Conservation (phyloP, 2,113 vertebrate species). For the Cariama cristata region DNA sequence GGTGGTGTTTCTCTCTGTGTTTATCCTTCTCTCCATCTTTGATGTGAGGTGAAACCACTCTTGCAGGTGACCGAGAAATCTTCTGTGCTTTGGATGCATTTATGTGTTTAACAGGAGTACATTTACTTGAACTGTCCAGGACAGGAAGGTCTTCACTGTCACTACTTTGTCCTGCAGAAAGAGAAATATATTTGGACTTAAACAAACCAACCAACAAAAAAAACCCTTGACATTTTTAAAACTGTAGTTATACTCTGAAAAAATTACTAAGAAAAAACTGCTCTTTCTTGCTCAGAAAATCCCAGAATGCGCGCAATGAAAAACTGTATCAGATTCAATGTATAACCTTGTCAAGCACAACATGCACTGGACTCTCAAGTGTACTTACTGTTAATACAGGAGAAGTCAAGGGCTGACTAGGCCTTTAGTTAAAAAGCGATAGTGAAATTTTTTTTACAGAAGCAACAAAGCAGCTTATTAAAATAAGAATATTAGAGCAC, state of each 20-base stretch:
- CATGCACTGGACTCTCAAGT: background rate
- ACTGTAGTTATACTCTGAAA: background rate
- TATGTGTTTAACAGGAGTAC: slow-evolving; percentile 85
- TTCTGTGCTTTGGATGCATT: slow-evolving; percentile 86
- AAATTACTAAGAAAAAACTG: background rate
- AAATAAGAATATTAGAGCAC: background rate
- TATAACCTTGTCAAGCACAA: background rate
- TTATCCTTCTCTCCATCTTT: slow-evolving; percentile 88
- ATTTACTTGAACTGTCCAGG: slow-evolving; percentile 84
- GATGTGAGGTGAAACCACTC: slow-evolving; percentile 81
- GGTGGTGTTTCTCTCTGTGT: slow-evolving; percentile 87
- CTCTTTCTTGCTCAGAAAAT: background rate
- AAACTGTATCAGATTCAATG: background rate
- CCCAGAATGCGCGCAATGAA: background rate
- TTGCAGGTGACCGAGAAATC: slow-evolving; percentile 82
- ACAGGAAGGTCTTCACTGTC: slow-evolving; percentile 92
- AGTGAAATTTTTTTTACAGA: background rate
- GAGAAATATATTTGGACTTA: background rate
- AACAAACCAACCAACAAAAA: background rate
- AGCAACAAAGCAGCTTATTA: background rate
- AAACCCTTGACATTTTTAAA: background rate
- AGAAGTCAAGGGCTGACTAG: background rate
- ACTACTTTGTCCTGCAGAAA: slow-evolving; percentile 90
- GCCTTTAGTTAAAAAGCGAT: background rate
- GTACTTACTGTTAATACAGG: background rate